Base-by-base conservation (phyloP, 2,113 vertebrate species). In the Percopsis transmontana region DNA sequence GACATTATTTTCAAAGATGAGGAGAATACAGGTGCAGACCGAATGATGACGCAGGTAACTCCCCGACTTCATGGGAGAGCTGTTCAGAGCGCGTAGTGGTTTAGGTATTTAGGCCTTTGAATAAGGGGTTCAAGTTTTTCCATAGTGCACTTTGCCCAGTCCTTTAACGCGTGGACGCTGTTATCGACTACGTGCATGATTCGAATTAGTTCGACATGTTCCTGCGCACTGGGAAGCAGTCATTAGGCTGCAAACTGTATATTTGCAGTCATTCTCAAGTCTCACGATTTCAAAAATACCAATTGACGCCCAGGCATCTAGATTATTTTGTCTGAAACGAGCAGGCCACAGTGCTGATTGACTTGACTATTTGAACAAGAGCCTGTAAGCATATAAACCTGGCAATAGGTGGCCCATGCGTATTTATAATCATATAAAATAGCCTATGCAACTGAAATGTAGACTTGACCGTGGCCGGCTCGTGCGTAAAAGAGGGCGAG, bases 1-100 rank as follows among this genome's bases (percentile, higher is more conserved):
- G 96, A 98, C 93, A 98, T 98, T 93, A 96, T 97, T 90, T 98
- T 98, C 91, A 98, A 98, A 88, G 96, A 98, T 92, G 96, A 98
- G 90, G 96, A 98, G 93, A 97, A 97, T 89, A 97, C 96, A 58
- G 96, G 96, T 76, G 96, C 96, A 38, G 96, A 98, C 88, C 93
- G 96, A 68, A 94, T 98, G 83, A 97, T 98, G 96, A 98, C 95
- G 54, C 95, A 97, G 96, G 96, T 97, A 91, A 91, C 33, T 42
- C 24, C n/a, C 51, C 21, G 15, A 18, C 39, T 44, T 16, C 16
- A 45, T 38, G n/a, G 21, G 21, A n/a, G 44, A 53, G 38, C 18
- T 19, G 21, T 47, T 18, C 27, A 33, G 45, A 12, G 45, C 3
- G 16, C 47, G 14, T 14, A 18, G 47, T 48, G 45, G 16, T 21